These are phyloP conservation scores for Dreissena rostriformis DNA, from an alignment of 1,140 invertebrate species.

Conservation along the genomic window DNA sequence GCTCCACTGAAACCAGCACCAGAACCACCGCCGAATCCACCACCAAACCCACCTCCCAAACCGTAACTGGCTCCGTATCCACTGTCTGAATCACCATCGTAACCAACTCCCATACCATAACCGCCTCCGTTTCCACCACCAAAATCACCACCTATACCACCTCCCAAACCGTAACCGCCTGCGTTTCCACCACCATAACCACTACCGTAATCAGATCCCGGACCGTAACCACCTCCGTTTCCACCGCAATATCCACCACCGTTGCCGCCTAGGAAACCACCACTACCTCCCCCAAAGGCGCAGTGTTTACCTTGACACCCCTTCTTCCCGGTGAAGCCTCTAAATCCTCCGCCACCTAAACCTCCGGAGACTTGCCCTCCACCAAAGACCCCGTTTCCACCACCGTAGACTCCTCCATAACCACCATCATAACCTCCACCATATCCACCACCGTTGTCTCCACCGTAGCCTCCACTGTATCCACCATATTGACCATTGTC, in stretches of 20 bases:
- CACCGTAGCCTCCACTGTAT: background rate
- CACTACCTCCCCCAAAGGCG: background rate
- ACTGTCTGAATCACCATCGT: too few relatives aligned
- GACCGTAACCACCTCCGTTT: background rate
- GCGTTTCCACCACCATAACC: background rate
- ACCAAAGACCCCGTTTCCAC: background rate
- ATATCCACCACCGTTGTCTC: background rate
- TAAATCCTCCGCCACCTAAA: background rate
- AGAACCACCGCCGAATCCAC: too few relatives aligned
- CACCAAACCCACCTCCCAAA: too few relatives aligned
- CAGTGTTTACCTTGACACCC: background rate
- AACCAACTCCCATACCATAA: background rate
- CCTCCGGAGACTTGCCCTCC: background rate
- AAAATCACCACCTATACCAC: background rate
- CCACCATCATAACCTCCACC: slow-evolving; percentile 4
- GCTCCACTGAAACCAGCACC: too few relatives aligned
- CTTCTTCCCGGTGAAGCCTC: background rate
- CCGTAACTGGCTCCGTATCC: too few relatives aligned
- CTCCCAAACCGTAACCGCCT: background rate
- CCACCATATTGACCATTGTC: background rate
- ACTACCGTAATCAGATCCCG: background rate
- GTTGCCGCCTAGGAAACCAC: background rate
- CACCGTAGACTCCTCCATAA: background rate
- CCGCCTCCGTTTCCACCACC: background rate
- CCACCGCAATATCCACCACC: background rate